phyloP scores from a whole-genome alignment of 2,888 invertebrate genomes.

The Caenorhabditis sp. region DNA sequence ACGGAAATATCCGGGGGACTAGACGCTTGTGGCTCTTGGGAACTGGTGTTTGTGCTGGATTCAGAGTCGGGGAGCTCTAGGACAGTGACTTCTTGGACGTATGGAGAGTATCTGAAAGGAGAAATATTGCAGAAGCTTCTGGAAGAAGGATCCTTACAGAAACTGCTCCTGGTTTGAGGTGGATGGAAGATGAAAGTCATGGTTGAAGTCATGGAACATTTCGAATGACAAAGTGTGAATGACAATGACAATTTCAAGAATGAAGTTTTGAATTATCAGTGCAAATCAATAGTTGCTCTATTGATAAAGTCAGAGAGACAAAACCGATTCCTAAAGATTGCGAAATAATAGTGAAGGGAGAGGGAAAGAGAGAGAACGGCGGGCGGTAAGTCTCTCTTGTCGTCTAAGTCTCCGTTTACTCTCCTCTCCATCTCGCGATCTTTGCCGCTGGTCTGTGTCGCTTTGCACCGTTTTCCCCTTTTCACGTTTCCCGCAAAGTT shows the following conservation, averaged over 20 bases:
- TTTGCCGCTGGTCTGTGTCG: conserved; percentile 22
- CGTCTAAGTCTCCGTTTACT: conserved; percentile 44
- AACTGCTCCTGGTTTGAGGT: neutral
- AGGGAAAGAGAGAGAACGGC: neutral
- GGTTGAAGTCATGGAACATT: neutral
- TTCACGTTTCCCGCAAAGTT: conserved; percentile 42
- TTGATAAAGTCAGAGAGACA: too few species aligned
- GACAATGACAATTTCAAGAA: too few species aligned
- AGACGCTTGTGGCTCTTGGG: neutral
- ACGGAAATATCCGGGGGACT: conserved; percentile 41
- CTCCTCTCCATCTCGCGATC: conserved; percentile 38
- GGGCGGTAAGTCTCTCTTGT: too few species aligned
- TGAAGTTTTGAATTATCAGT: too few species aligned
- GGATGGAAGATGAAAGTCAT: neutral
- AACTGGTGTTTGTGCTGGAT: neutral
- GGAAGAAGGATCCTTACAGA: too few species aligned
- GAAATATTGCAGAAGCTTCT: too few species aligned
- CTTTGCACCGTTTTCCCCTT: too few species aligned
- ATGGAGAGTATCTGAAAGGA: neutral
- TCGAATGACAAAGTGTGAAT: too few species aligned
- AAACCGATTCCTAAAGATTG: conserved; percentile 37
- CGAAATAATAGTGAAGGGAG: conserved; percentile 25
- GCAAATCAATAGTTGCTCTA: conserved; percentile 1
- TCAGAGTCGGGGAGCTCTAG: neutral
- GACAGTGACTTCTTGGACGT: neutral